Percentiles rank a stretch among this genome's conserved stretches.
phyloP scores from a whole-genome alignment of 2,888 invertebrate genomes.

The Xestoiulus laeticollis region DNA sequence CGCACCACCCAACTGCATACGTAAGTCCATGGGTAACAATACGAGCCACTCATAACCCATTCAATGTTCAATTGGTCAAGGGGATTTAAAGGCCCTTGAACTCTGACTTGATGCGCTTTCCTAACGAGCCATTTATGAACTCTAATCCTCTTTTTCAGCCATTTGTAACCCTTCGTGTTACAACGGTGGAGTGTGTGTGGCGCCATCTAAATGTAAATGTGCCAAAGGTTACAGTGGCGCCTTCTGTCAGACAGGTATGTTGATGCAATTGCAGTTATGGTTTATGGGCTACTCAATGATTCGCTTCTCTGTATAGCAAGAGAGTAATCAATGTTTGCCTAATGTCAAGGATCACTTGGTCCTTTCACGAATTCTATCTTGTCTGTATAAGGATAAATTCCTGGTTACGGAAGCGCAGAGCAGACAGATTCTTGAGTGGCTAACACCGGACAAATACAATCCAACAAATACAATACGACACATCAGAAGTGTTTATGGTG shows the following conservation, averaged over 20 bases:
- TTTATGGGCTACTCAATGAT: background rate
- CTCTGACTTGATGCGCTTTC: background rate
- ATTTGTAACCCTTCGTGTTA: constrained; percentile 53
- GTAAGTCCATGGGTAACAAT: constrained; percentile 40
- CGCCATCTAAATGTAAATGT: constrained; percentile 52
- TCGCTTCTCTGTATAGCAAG: background rate
- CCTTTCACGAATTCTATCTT: background rate
- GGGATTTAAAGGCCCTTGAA: constrained; percentile 34
- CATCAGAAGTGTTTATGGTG: too few species aligned
- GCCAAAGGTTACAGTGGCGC: constrained; percentile 45
- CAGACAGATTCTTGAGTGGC: too few species aligned
- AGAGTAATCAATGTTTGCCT: constrained; percentile 4
- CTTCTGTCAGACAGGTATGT: constrained; percentile 50
- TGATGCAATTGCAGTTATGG: background rate
- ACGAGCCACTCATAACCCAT: background rate
- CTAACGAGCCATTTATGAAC: constrained; percentile 24
- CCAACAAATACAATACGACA: too few species aligned
- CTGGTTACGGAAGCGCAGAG: too few species aligned
- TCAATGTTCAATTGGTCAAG: constrained; percentile 6
- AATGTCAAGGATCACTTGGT: background rate
- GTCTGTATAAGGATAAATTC: too few species aligned
- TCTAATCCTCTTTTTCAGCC: constrained; percentile 49
- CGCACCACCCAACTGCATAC: constrained; percentile 49
- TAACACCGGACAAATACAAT: too few species aligned
- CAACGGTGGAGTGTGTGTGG: constrained; percentile 51